phyloP scores from a whole-genome alignment of 2,113 vertebrate species.

The Amazona guildingii region DNA sequence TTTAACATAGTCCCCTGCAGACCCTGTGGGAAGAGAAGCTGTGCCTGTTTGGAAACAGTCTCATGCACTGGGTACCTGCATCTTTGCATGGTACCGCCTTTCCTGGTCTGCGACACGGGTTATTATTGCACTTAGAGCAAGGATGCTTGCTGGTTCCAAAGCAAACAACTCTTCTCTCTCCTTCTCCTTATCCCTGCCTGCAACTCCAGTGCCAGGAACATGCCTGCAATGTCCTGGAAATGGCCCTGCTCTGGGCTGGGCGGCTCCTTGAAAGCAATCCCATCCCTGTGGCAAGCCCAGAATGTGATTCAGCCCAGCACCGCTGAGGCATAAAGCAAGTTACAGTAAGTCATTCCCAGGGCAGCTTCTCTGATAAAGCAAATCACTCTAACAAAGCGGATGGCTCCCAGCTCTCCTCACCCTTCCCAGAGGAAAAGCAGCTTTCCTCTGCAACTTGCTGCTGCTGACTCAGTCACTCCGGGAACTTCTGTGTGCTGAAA shows the following conservation, averaged over 20 bases:
- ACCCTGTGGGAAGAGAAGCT: fast-evolving
- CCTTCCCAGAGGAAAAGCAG: not conserved
- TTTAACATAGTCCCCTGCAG: not conserved
- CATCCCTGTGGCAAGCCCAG: not conserved
- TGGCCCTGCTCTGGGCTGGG: not conserved
- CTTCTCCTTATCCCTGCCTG: not conserved
- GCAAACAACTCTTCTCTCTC: not conserved
- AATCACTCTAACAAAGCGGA: fast-evolving
- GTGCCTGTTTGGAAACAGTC: fast-evolving
- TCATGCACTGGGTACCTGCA: not conserved
- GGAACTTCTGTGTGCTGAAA: not conserved
- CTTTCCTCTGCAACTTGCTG: not conserved
- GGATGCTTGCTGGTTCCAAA: not conserved
- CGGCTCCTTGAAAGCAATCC: not conserved
- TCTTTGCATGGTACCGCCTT: fast-evolving
- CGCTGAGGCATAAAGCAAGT: not conserved
- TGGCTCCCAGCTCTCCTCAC: fast-evolving
- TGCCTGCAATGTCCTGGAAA: not conserved
- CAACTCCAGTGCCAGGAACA: not conserved
- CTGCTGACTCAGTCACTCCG: fast-evolving
- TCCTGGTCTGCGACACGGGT: fast-evolving
- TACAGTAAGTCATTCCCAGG: not conserved
- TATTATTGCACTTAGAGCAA: not conserved
- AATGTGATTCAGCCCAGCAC: not conserved
- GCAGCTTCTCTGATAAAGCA: not conserved